phyloP scores from a whole-genome alignment of 2,797 vertebrate species.

The Microctenopoma stevenorrisi region DNA sequence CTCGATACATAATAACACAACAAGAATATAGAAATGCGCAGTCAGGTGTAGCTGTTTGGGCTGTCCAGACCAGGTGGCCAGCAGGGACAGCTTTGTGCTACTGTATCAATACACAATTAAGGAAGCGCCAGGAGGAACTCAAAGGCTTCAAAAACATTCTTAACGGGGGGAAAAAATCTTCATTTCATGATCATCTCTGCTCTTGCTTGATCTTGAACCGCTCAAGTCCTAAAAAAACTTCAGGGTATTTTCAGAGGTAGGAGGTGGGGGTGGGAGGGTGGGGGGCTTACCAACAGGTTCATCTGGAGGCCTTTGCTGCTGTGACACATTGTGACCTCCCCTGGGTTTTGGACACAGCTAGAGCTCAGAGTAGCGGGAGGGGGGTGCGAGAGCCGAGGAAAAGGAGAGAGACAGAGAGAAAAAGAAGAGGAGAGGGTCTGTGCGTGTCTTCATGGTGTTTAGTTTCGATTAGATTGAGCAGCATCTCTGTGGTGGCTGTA shows the following conservation, averaged over 20 bases:
- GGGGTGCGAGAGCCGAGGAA: constrained; percentile 9
- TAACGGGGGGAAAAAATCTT: neutral
- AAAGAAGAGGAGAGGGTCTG: constrained; percentile 57
- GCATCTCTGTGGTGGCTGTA: constrained; percentile 68
- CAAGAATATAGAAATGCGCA: constrained; percentile 27
- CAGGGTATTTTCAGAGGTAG: constrained; percentile 38
- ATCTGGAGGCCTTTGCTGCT: constrained; percentile 53
- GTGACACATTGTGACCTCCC: constrained; percentile 73
- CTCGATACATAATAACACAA: constrained; percentile 22
- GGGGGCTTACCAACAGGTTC: constrained; percentile 38
- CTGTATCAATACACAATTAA: constrained; percentile 15
- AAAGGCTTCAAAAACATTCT: constrained; percentile 14
- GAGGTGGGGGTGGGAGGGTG: constrained; percentile 31
- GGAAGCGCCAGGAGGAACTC: constrained; percentile 22
- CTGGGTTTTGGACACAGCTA: constrained; percentile 59
- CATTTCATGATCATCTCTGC: constrained; percentile 46
- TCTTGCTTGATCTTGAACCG: constrained; percentile 33
- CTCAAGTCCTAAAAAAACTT: constrained; percentile 28
- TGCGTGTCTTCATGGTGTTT: constrained; percentile 79
- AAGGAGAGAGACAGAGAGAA: constrained; percentile 36
- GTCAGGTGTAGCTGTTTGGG: neutral
- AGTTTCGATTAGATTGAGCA: constrained; percentile 77
- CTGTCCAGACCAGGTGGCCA: constrained; percentile 12
- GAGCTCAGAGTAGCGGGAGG: constrained; percentile 36
- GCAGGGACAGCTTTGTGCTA: constrained; percentile 10